Evolutionary conservation across 2,113 vertebrate species (phyloP).

Genomic region (Fukomys damarensis): DNA sequence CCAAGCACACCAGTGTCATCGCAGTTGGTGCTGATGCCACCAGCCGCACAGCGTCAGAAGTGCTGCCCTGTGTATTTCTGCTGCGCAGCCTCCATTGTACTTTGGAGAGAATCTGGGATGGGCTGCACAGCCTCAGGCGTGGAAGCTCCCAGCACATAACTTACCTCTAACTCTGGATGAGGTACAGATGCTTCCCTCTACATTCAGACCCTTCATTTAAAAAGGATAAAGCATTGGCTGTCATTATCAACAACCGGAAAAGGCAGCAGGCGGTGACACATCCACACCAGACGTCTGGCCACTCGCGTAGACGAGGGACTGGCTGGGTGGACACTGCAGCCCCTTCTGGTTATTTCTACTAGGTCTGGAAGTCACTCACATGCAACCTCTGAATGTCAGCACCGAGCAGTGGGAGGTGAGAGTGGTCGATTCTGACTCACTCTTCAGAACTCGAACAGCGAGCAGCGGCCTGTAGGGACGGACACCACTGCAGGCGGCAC

Average conservation of each 20-base stretch:
- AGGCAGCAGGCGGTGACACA: background rate
- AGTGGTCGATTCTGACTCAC: background rate
- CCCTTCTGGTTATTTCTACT: too few species aligned
- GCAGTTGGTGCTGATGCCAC: fast-evolving
- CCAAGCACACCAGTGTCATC: fast-evolving
- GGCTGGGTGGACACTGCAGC: background rate
- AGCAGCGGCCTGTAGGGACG: background rate
- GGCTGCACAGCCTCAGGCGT: fast-evolving
- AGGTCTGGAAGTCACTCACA: background rate
- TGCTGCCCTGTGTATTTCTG: fast-evolving
- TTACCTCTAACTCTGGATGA: background rate
- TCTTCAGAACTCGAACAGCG: fast-evolving
- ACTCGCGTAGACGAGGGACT: fast-evolving
- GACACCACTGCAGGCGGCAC: background rate
- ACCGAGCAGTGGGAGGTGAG: background rate
- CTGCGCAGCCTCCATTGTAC: background rate
- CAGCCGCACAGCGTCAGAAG: too few species aligned
- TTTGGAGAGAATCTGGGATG: background rate
- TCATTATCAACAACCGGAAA: background rate
- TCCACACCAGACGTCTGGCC: fast-evolving
- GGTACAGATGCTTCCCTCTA: background rate
- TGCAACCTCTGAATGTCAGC: background rate
- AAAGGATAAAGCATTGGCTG: background rate
- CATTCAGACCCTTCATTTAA: background rate
- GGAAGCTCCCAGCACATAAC: fast-evolving